Evolutionary conservation across 2,888 invertebrate species (phyloP).

Genomic region (Gnatocerus cornutus): DNA sequence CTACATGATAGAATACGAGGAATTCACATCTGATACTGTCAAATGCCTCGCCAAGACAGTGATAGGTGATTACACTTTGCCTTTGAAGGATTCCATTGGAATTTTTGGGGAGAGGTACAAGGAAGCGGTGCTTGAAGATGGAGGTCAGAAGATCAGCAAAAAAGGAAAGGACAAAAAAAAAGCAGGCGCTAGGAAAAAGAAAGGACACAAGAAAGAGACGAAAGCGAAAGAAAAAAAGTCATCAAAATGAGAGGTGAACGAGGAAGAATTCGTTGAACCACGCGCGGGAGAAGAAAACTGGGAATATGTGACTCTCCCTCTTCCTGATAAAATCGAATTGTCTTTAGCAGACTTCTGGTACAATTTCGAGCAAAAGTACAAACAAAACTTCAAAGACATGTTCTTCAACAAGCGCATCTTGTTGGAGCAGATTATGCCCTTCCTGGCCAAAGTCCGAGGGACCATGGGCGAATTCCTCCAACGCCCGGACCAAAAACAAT

Average conservation of each 20-base stretch:
- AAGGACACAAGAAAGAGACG: slow-evolving; percentile 47
- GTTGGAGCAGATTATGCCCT: slow-evolving; percentile 75
- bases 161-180: slow-evolving; percentile 51
- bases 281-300: slow-evolving; percentile 66
- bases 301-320: slow-evolving; percentile 66
- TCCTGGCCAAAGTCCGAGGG: slow-evolving; percentile 73
- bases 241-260: slow-evolving; percentile 54
- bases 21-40: slow-evolving; percentile 74
- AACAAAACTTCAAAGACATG: slow-evolving; percentile 71
- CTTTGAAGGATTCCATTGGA: slow-evolving; percentile 67
- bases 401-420: slow-evolving; percentile 71
- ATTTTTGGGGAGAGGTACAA: slow-evolving; percentile 67
- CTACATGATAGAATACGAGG: slow-evolving; percentile 74
- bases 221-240: slow-evolving; percentile 47
- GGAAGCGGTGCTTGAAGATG: slow-evolving; percentile 40
- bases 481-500: slow-evolving; percentile 76
- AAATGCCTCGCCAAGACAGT: slow-evolving; percentile 70
- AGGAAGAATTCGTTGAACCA: slow-evolving; percentile 52
- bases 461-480: slow-evolving; percentile 74
- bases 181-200: slow-evolving; percentile 46
- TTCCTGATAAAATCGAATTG: slow-evolving; percentile 61
- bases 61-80: slow-evolving; percentile 67
- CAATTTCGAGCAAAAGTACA: slow-evolving; percentile 69
- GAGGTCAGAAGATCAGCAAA: slow-evolving; percentile 47
- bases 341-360: slow-evolving; percentile 71